A percentile compares a stretch with the other conserved stretches of the same genome.
These are phyloP conservation scores for Pogonomyrmex barbatus DNA, from an alignment of 1,140 invertebrate genomes.

Conservation along the genomic window DNA sequence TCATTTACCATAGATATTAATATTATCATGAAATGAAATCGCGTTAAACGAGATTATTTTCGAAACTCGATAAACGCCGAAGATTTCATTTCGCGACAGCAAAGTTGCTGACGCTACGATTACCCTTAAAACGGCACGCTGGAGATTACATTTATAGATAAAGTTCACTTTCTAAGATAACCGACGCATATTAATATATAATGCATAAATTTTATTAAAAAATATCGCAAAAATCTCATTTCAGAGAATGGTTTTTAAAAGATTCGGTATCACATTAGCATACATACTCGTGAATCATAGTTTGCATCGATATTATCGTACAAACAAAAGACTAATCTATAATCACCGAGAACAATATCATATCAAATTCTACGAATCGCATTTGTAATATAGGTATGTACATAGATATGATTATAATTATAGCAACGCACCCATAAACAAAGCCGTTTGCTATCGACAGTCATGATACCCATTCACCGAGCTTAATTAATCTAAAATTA, in stretches of 20 bases:
- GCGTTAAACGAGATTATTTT: conserved; percentile 52
- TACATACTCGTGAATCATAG: not conserved
- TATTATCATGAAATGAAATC: conserved; percentile 58
- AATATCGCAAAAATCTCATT: not conserved
- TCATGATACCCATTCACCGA: conserved; percentile 30
- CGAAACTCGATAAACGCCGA: conserved; percentile 48
- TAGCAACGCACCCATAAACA: not conserved
- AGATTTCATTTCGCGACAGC: conserved; percentile 52
- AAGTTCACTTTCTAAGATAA: conserved; percentile 18
- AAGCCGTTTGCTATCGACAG: conserved; percentile 56
- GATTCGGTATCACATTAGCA: not conserved
- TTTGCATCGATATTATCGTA: conserved; percentile 8
- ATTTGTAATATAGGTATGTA: not conserved
- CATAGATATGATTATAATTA: conserved; percentile 28
- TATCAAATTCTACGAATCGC: conserved; percentile 29
- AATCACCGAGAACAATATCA: conserved; percentile 23
- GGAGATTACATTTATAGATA: conserved; percentile 41
- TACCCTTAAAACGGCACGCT: not conserved
- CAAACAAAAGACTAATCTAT: conserved; percentile 30
- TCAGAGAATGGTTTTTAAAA: not conserved
- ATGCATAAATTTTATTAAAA: not conserved
- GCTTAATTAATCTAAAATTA: conserved; percentile 58
- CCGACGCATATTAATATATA: not conserved
- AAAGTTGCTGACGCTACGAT: conserved; percentile 33
- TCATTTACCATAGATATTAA: conserved; percentile 59